A percentile compares a stretch with the other conserved stretches of the same genome.
These are phyloP conservation scores for Oscheius sp. DNA, from an alignment of 1,140 invertebrate genomes.

Conservation along the genomic window DNA sequence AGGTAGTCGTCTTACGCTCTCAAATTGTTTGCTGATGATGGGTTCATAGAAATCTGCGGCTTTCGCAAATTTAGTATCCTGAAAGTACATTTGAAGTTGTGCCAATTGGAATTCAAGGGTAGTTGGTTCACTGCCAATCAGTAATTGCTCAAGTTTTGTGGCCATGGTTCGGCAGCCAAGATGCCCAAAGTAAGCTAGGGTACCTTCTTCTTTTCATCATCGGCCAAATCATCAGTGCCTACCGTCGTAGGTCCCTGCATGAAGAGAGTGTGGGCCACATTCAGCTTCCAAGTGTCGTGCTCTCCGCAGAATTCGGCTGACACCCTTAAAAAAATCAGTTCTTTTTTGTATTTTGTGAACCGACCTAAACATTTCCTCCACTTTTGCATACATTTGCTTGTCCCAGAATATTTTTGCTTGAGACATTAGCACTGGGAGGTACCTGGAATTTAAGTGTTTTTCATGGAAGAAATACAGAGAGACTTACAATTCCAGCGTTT, in stretches of 20 bases:
- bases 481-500: constrained; percentile 42
- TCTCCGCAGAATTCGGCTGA: constrained; percentile 97
- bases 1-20: constrained; percentile 69
- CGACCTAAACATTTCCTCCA: constrained; percentile 72
- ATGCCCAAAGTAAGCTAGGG: no score
- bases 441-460: constrained; percentile 62
- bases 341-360: neutral
- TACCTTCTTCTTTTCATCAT: no score
- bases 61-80: constrained; percentile 83
- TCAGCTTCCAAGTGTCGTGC: constrained; percentile 91
- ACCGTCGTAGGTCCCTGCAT: no score
- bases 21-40: constrained; percentile 92
- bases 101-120: no score
- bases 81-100: no score
- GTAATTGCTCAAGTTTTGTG: no score
- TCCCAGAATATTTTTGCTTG: constrained; percentile 99
- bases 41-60: constrained; percentile 96
- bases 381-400: constrained; percentile 87
- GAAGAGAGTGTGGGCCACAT: constrained; percentile 96
- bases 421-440: constrained; percentile 92
- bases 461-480: neutral
- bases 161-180: no score
- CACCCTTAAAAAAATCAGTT: constrained; percentile 69
- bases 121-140: no score
- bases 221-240: constrained; percentile 74